Conservation (phyloP, 2,113 vertebrate species). For the Corvus hawaiiensis region DNA sequence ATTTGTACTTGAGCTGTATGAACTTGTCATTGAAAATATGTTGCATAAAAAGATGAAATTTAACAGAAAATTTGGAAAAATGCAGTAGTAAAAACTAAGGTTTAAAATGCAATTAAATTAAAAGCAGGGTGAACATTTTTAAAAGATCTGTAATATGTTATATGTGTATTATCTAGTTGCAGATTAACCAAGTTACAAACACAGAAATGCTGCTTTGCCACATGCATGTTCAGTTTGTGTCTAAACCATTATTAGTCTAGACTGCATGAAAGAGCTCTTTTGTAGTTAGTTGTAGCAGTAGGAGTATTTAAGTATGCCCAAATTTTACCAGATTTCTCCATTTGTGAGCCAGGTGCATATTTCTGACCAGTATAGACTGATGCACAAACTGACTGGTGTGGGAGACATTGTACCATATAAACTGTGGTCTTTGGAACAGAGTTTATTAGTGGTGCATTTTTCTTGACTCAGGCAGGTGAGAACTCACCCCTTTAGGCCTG, state of each 20-base stretch:
- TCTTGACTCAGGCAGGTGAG: not conserved
- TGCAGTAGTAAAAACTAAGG: not conserved
- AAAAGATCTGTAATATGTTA: not conserved
- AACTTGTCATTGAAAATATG: not conserved
- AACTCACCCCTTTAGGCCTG: not conserved
- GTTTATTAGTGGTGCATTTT: not conserved
- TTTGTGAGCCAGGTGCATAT: not conserved
- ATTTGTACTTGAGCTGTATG: not conserved
- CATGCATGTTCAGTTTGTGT: not conserved
- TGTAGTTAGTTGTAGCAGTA: not conserved
- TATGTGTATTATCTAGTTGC: not conserved
- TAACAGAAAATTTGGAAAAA: not conserved
- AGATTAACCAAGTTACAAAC: not conserved
- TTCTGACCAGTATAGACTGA: not conserved
- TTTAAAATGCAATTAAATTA: not conserved
- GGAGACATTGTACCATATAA: not conserved
- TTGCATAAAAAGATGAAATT: not conserved
- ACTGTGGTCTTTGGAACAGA: not conserved
- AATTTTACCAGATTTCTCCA: not conserved
- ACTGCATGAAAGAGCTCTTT: not conserved
- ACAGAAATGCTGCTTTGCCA: not conserved
- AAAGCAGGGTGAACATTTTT: not conserved
- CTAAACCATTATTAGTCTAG: not conserved
- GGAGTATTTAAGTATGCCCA: not conserved
- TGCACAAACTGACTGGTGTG: not conserved